These are phyloP conservation scores for Rhamnusium bicolor DNA, from an alignment of 2,888 invertebrate species.

Conservation along the genomic window DNA sequence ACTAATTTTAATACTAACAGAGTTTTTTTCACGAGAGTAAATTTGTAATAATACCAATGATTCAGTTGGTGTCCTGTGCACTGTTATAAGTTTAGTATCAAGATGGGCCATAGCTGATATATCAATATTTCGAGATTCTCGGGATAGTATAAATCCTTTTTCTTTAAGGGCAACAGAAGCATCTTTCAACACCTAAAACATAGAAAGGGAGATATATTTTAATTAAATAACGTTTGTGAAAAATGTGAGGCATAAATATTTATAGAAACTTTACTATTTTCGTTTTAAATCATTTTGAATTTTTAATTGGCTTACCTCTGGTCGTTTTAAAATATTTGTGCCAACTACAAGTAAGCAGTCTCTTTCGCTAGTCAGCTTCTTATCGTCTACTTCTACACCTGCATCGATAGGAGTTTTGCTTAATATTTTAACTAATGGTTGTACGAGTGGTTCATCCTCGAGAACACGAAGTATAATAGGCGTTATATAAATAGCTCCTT, in stretches of 20 bases:
- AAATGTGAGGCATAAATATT: too few relatives aligned
- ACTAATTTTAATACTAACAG: constrained; percentile 58
- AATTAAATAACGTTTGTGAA: too few relatives aligned
- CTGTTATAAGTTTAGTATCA: constrained; percentile 32
- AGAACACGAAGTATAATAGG: constrained; percentile 75
- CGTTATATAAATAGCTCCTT: constrained; percentile 65
- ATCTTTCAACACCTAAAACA: constrained; percentile 47
- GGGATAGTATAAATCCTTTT: constrained; percentile 76
- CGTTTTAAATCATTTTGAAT: too few relatives aligned
- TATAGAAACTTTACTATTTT: too few relatives aligned
- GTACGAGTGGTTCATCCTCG: constrained; percentile 80
- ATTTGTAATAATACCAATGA: constrained; percentile 44
- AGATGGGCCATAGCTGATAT: not conserved
- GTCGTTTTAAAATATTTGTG: not conserved
- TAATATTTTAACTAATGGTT: constrained; percentile 77
- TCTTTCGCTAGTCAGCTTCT: constrained; percentile 71
- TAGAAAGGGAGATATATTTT: not conserved
- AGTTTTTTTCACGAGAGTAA: not conserved
- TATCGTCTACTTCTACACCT: constrained; percentile 76
- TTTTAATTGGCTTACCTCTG: not conserved
- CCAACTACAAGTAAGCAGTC: constrained; percentile 59
- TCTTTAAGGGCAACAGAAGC: constrained; percentile 65
- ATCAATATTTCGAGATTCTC: constrained; percentile 76
- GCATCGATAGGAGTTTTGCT: constrained; percentile 63
- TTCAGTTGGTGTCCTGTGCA: constrained; percentile 42